phyloP scores from a whole-genome alignment of 2,888 invertebrate species.

The Macrosoma leucophasiata region DNA sequence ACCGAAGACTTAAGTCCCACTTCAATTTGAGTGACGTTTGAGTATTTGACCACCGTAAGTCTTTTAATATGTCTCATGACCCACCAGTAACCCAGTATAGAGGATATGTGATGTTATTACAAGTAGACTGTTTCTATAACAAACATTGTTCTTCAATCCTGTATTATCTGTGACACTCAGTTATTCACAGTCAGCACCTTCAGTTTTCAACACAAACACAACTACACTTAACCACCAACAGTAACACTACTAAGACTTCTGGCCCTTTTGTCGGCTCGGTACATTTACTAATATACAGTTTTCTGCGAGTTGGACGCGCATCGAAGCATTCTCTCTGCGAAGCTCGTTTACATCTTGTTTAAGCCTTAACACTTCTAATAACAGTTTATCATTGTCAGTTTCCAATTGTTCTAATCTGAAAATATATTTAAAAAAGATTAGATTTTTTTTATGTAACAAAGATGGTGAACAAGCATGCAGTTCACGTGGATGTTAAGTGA shows the following conservation, averaged over 20 bases:
- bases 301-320: constrained; percentile 79
- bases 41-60: too few relatives aligned
- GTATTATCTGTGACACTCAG: neutral
- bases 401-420: constrained; percentile 64
- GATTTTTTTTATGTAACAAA: too few relatives aligned
- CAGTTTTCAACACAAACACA: constrained; percentile 22
- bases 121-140: too few relatives aligned
- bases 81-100: too few relatives aligned
- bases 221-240: constrained; percentile 27
- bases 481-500: too few relatives aligned
- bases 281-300: constrained; percentile 70
- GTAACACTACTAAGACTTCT: constrained; percentile 51
- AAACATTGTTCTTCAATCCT: neutral
- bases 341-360: constrained; percentile 83
- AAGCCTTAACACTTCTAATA: constrained; percentile 81
- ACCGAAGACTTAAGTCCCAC: too few relatives aligned
- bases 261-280: constrained; percentile 47
- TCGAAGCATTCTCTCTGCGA: constrained; percentile 84
- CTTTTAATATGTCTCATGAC: too few relatives aligned
- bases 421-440: too few relatives aligned
- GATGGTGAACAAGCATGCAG: too few relatives aligned
- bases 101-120: too few relatives aligned
- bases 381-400: constrained; percentile 82
- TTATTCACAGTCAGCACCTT: constrained; percentile 28
- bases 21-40: too few relatives aligned